Evolutionary conservation across 2,888 invertebrate species (phyloP).

Genomic region (Stenotaenia linearis): DNA sequence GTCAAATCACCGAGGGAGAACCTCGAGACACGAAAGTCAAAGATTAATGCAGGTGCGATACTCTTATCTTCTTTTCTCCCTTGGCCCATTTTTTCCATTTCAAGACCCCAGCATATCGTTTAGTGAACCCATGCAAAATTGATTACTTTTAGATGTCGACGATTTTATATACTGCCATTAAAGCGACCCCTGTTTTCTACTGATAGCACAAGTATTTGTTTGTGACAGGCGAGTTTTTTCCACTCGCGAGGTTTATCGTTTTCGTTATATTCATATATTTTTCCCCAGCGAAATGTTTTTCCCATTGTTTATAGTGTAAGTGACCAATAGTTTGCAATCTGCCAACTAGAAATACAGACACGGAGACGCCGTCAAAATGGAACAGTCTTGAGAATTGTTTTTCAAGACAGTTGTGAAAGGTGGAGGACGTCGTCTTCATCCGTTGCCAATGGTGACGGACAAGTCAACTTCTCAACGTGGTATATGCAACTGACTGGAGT

Average conservation of each 20-base stretch:
- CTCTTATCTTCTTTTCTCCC: not conserved
- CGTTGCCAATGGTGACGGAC: constrained; percentile 2
- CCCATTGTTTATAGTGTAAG: not conserved
- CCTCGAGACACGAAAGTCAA: not conserved
- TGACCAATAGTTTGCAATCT: not conserved
- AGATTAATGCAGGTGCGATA: not conserved
- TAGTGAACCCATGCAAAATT: constrained; percentile 12
- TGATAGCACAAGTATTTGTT: constrained; percentile 11
- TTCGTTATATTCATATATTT: too few relatives aligned
- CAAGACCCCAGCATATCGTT: not conserved
- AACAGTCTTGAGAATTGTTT: not conserved
- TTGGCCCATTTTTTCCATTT: not conserved
- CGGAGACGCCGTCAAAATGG: not conserved
- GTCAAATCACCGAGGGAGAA: not conserved
- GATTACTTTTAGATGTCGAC: constrained; percentile 5
- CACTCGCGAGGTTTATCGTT: not conserved
- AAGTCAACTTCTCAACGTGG: not conserved
- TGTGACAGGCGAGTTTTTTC: not conserved
- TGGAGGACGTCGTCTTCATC: not conserved
- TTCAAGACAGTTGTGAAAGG: not conserved
- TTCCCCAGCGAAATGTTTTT: not conserved
- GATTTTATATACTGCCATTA: not conserved
- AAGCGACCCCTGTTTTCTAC: not conserved
- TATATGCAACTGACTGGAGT: constrained; percentile 5
- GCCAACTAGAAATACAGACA: not conserved